Evolutionary conservation across 2,797 vertebrate genomes (phyloP), one percentile per base, ranked within the genome.

Genomic region (Microctenopoma lineatum): DNA sequence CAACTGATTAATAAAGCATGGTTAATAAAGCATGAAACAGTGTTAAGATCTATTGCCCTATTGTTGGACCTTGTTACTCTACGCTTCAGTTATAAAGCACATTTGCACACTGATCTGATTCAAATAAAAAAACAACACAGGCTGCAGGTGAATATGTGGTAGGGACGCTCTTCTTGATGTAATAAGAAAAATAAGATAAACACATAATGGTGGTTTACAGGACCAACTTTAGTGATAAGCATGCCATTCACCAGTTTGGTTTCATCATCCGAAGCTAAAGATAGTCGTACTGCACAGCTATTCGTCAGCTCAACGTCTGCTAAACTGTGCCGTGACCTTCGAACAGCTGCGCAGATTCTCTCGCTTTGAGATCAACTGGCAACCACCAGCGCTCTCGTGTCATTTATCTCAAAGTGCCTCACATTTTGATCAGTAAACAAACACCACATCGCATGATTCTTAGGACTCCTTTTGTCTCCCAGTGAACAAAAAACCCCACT

Each of bases 1-100:
- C 55, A 44, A 27, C 7, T 16, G 50, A 69, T 72, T 44, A 52
- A 70, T 44, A 52, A 70, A 70, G 39, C 59, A 25, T 27, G 60
- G 38, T 46, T 53, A 55, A 59, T 59, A 59, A 53, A 62, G 68
- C 7, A 13, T 38, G 56, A 41, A 26, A 61, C 55, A 47, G 16
- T 47, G 59, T 36, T 32, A 56, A 25, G 63, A 70, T 14, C 39
- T 15, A 25, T 39, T 44, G 52, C 15, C 58, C 41, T 44, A 14
- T 46, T 67, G 65, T 78, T 32, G 27, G 45, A 67, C 15, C 39
- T 36, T 47, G 47, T 46, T 55, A 4, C 52, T 66, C 58, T 18
- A 41, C n/a, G 44, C 57, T 67, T 65, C 18, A 39, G 9, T 39
- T 16, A 13, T 55, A 15, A 54, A 41, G n/a, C 44, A 47, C 53